Evolutionary conservation across 2,113 vertebrate species (phyloP).

Genomic region (Phylloscopus trochilus): DNA sequence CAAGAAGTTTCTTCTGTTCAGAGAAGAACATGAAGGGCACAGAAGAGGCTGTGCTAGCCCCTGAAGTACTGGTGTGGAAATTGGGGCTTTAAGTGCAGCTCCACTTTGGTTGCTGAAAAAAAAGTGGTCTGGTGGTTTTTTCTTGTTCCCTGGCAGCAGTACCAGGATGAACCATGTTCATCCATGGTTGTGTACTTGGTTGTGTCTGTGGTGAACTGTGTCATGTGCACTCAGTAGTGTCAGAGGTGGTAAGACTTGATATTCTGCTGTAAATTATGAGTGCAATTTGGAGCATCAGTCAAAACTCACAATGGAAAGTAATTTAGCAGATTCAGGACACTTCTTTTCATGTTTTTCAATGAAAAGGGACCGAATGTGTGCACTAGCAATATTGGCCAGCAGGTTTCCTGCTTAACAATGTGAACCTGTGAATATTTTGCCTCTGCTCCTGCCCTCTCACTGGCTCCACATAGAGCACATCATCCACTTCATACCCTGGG

Average conservation of each 20-base stretch:
- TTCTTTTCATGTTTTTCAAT: neutral
- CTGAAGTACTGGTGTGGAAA: neutral
- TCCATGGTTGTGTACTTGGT: neutral
- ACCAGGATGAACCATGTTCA: neutral
- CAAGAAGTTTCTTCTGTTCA: neutral
- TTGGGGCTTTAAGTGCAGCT: neutral
- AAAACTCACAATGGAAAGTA: neutral
- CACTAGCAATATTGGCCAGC: neutral
- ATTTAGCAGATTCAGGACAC: neutral
- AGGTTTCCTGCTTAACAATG: neutral
- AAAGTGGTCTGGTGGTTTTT: neutral
- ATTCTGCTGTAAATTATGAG: neutral
- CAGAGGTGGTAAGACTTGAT: neutral
- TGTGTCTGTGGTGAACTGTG: neutral
- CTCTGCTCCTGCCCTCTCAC: neutral
- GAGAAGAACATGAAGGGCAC: neutral
- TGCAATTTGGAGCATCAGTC: neutral
- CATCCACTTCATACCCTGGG: neutral
- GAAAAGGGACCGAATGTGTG: neutral
- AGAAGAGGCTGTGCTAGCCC: neutral
- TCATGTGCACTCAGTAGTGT: neutral
- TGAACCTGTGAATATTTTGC: neutral
- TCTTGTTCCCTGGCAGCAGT: neutral
- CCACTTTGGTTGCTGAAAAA: neutral
- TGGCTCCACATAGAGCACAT: rapidly evolving